Conservation (phyloP, 2,888 invertebrate genomes). For the Amiota minor region DNA sequence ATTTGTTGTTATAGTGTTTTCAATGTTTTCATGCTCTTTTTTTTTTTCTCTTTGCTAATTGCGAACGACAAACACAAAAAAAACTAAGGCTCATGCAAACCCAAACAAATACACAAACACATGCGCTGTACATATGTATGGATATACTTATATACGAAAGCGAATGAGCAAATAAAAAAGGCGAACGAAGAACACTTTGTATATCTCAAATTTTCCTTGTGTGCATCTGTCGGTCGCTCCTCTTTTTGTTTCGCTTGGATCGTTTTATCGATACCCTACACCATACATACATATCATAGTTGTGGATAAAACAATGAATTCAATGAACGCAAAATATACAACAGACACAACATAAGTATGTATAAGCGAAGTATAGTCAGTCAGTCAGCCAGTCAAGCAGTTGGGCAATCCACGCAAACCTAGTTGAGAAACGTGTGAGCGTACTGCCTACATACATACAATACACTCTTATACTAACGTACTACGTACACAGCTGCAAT, state of each 20-base stretch:
- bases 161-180: background rate
- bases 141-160: background rate
- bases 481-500: too few species aligned
- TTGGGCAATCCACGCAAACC: too few species aligned
- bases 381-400: background rate
- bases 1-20: too few species aligned
- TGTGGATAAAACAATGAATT: background rate
- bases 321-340: background rate
- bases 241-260: background rate
- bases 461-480: too few species aligned
- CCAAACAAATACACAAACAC: too few species aligned
- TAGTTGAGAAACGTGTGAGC: too few species aligned
- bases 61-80: too few species aligned
- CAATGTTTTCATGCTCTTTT: too few species aligned
- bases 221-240: conserved; percentile 3
- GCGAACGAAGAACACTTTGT: background rate
- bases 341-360: background rate
- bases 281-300: background rate
- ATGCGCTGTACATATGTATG: background rate
- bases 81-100: too few species aligned
- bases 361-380: background rate
- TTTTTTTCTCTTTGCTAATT: too few species aligned
- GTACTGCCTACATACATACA: too few species aligned
- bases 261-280: conserved; percentile 13
- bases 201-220: background rate